Base-by-base conservation (phyloP, 2,113 vertebrate species). In the Pomatostomus ruficeps region DNA sequence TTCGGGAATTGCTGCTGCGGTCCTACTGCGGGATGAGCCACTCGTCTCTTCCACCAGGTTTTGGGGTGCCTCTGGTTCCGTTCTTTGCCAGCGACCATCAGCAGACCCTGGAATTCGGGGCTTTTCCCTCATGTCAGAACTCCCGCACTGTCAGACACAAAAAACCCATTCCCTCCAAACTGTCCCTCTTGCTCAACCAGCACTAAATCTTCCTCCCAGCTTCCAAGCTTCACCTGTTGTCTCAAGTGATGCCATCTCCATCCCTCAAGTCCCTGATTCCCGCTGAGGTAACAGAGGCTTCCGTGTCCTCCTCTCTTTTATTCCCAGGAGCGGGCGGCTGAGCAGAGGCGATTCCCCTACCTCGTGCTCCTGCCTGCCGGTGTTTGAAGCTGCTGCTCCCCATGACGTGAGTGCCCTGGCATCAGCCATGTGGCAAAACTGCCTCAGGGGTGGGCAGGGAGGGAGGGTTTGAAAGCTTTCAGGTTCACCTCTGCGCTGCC, bases 11-110 rank as follows among this genome's bases (percentile, higher is more conserved):
- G 72, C n/a, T 31, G 72, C 42, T 0, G 4, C 3, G 19, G 9
- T 72, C 52, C 58, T 16, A 48, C 57, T 49, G 74, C 36, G 0
- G 0, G 20, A 15, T 2, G 1, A 0, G 0, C 0, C 0, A 9
- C 24, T 95, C 14, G 2, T 31, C 23, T 84, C 35, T 52, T 36
- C 24, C 7, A 7, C 26, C 26, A 2, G 18, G 4, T 22, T 73
- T 70, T 58, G 58, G 42, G 58, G 13, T 61, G 12, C 46, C 35
- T 48, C 54, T 48, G 33, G 7, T 52, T 76, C 12, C 0, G 7
- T 38, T 33, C 51, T 83, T 86, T 2, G 0, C 38, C 42, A 42
- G 25, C 4, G 11, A 45, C 42, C 51, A 11, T 17, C 35, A 12
- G 65, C 68, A 84, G 73, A 15, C 42, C 21, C 33, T 55, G 26